A percentile compares a stretch with the other conserved stretches of the same genome.
phyloP scores from a whole-genome alignment of 2,797 vertebrate genomes.

The Adelosebastes latens region DNA sequence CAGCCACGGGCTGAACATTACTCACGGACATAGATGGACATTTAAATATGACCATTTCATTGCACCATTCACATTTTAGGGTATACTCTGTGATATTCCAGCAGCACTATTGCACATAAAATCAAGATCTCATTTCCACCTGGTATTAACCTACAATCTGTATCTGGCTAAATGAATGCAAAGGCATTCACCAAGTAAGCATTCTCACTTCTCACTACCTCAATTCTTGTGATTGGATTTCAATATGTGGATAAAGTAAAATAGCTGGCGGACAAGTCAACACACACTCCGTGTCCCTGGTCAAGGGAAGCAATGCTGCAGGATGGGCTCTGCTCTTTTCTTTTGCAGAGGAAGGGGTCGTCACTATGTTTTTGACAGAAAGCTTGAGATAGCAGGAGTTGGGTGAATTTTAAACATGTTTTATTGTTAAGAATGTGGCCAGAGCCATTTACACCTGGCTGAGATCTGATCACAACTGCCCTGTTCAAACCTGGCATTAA shows the following conservation, averaged over 20 bases:
- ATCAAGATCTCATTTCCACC: background rate
- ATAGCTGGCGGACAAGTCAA: too few species aligned
- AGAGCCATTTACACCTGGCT: background rate
- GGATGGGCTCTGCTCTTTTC: background rate
- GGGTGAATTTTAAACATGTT: background rate
- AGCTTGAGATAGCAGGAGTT: background rate
- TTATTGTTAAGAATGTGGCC: background rate
- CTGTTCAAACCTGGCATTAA: too few species aligned
- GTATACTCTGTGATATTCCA: too few species aligned
- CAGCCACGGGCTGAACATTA: too few species aligned
- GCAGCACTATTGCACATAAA: background rate
- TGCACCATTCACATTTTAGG: too few species aligned
- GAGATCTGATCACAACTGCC: too few species aligned
- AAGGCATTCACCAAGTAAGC: background rate
- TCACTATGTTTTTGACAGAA: too few species aligned
- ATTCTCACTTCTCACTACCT: background rate
- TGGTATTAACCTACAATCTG: background rate
- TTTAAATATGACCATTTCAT: too few species aligned
- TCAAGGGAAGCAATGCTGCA: background rate
- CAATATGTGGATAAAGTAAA: background rate
- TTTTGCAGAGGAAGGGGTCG: background rate
- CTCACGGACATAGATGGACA: too few species aligned
- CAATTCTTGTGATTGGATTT: background rate
- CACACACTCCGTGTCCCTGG: background rate
- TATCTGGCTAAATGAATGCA: background rate